Conservation (phyloP, 2,113 vertebrate genomes). For the Scatophagus argus region DNA sequence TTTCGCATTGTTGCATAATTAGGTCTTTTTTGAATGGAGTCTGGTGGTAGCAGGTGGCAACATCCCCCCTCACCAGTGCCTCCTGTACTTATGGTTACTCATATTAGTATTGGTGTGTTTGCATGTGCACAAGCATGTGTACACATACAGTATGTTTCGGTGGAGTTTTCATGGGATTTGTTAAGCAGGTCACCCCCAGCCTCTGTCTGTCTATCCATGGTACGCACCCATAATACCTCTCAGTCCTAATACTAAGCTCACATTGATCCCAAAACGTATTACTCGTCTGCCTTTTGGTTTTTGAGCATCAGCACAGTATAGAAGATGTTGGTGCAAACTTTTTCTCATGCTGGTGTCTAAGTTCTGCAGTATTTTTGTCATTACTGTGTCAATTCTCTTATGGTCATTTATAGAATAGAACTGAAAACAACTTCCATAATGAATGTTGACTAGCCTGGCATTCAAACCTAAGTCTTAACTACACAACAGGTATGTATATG, state of each 20-base stretch:
- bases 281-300: constrained; percentile 51
- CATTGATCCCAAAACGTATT: constrained; percentile 62
- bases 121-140: background rate
- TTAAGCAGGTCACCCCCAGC: constrained; percentile 58
- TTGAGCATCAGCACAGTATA: constrained; percentile 1
- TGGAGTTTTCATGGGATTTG: constrained; percentile 70
- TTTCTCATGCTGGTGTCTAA: background rate
- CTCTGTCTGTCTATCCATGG: constrained; percentile 49
- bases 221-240: constrained; percentile 52
- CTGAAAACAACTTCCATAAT: background rate
- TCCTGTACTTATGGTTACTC: no score
- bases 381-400: background rate
- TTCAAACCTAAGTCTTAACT: background rate
- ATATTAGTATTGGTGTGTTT: background rate
- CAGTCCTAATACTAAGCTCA: constrained; percentile 64
- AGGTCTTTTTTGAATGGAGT: constrained; percentile 12
- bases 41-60: background rate
- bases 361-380: no score
- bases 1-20: constrained; percentile 26
- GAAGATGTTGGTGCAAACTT: constrained; percentile 11
- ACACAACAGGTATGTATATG: constrained; percentile 2
- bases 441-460: background rate
- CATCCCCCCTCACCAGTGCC: background rate
- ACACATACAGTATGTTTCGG: constrained; percentile 15
- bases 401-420: background rate